A percentile compares a stretch with the other conserved stretches of the same genome.
Conservation (phyloP, 2,113 vertebrate genomes). For the Hypomesus transpacificus region DNA sequence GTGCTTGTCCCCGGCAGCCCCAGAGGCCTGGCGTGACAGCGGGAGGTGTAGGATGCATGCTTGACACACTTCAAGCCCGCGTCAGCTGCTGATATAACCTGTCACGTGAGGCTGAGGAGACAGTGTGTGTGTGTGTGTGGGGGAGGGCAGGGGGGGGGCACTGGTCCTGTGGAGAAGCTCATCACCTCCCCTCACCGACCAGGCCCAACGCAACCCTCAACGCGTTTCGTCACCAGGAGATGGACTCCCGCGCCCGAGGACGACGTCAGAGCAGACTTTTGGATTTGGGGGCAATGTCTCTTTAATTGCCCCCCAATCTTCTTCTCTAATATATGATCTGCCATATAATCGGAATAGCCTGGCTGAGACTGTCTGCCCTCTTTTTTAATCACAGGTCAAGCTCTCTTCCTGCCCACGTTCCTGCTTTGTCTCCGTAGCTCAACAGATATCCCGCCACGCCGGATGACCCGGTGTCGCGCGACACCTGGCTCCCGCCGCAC, state of each 20-base stretch:
- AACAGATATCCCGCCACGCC: conserved; percentile 33
- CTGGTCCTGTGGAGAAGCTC: conserved; percentile 7
- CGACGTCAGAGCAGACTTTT: too few species aligned
- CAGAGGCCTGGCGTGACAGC: neutral
- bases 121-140: too few species aligned
- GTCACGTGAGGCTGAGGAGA: conserved; percentile 22
- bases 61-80: neutral
- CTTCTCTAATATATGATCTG: too few species aligned
- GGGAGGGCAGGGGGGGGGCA: conserved; percentile 11
- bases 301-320: too few species aligned
- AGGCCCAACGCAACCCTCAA: conserved; percentile 38
- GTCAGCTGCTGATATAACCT: conserved; percentile 25
- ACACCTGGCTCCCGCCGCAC: conserved; percentile 19
- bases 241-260: too few species aligned
- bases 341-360: too few species aligned
- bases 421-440: conserved; percentile 11
- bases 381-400: conserved; percentile 14
- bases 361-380: too few species aligned
- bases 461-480: conserved; percentile 49
- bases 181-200: conserved; percentile 16
- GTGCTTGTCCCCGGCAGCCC: neutral
- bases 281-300: too few species aligned
- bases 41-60: neutral
- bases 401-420: neutral
- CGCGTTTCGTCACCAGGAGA: too few species aligned